Base-by-base conservation (phyloP, 2,888 invertebrate genomes). In the Theretra japonica region DNA sequence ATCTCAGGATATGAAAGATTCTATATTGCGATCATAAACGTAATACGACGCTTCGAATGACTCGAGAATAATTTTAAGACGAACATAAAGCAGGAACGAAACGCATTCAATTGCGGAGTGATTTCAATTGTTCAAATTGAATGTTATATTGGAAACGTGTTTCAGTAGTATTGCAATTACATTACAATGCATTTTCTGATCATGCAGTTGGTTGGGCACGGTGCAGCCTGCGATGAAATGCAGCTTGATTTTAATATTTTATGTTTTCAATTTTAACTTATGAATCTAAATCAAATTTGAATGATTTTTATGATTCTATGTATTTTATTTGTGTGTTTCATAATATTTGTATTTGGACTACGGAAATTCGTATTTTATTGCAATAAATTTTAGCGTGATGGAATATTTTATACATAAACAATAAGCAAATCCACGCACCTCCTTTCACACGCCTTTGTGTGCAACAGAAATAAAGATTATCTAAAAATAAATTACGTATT, bases 61-160 rank as follows among this genome's bases (percentile, higher is more conserved):
- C 65, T 48, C 65, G 15, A 48, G 58, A 58, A 69, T 70, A 30
- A 58, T 71, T 72, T 70, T 48, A 59, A 71, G 73, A n/a, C 72
- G 73, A 71, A 72, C 69, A 70, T 74, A 75, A 75, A 73, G 62
- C 53, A 68, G 62, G 23, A 25, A 74, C 65, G 60, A 73, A 70
- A 60, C 50, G 72, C 60, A 48, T 73, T 72, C 71, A 73, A 73
- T 72, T 72, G 73, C 73, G 74, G 73, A 70, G 53, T 68, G 74
- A 73, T 75, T 73, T 48, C 0, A 74, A 71, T 70, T 73, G 72
- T 65, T 65, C 53, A 59, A 69, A 71, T 74, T 73, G 60, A 73
- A 72, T 75, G 73, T 74, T 57, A 73, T 76, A 70, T 70, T 73
- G 59, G 72, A 74, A 23, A 57, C 21, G 15, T 65, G 17, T 15